phyloP scores from a whole-genome alignment of 2,888 invertebrate genomes.

The Fabriciana adippe region DNA sequence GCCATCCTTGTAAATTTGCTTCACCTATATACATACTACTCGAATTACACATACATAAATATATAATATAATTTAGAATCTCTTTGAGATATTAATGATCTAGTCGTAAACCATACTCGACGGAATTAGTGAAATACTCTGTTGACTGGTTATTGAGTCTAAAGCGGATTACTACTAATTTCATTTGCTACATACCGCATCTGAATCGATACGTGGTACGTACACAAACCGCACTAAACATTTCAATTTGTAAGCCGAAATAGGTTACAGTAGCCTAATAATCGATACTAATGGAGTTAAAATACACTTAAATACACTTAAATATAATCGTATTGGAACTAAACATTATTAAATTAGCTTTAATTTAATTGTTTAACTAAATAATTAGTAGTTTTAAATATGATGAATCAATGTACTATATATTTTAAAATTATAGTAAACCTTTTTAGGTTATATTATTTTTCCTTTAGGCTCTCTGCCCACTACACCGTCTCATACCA shows the following conservation, averaged over 20 bases:
- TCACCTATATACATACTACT: too few species aligned
- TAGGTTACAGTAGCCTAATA: slow-evolving; percentile 24
- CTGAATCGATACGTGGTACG: slow-evolving; percentile 28
- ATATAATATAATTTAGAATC: slow-evolving; percentile 15
- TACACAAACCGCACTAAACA: slow-evolving; percentile 32
- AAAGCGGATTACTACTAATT: slow-evolving; percentile 28
- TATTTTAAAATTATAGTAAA: too few species aligned
- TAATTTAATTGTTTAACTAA: too few species aligned
- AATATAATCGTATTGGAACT: neutral
- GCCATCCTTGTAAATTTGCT: too few species aligned
- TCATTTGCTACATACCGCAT: slow-evolving; percentile 27
- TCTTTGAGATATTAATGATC: slow-evolving; percentile 15
- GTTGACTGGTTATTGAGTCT: slow-evolving; percentile 13
- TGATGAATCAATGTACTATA: too few species aligned
- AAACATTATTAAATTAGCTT: too few species aligned
- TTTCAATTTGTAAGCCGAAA: slow-evolving; percentile 33
- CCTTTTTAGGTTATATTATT: too few species aligned
- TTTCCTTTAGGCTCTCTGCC: too few species aligned
- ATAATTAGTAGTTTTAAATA: too few species aligned
- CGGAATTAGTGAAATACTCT: slow-evolving; percentile 15
- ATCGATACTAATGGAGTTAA: slow-evolving; percentile 1
- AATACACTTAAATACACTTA: slow-evolving; percentile 1
- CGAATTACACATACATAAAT: too few species aligned
- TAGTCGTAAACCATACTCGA: slow-evolving; percentile 8
- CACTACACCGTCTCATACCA: too few species aligned